phyloP scores from a whole-genome alignment of 2,888 invertebrate species.

The Eupithecia inturbata region DNA sequence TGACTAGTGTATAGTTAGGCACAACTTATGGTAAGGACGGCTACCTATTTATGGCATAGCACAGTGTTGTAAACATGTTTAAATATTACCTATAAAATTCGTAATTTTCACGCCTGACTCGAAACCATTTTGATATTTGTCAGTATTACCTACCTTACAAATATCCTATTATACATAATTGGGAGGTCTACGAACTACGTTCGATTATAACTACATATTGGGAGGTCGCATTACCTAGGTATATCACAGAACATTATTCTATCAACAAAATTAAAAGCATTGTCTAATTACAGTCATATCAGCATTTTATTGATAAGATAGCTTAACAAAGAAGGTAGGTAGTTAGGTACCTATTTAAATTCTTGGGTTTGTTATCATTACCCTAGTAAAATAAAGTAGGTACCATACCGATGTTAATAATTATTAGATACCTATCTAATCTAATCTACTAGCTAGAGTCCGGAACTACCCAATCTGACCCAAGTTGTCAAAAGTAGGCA shows the following conservation, averaged over 20 bases:
- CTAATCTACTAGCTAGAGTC: background rate
- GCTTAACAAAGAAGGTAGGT: conserved; percentile 6
- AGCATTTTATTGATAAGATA: conserved; percentile 13
- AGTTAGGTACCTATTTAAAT: no score
- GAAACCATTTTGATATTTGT: background rate
- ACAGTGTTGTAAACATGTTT: background rate
- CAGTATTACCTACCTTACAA: background rate
- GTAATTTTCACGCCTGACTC: background rate
- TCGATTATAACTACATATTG: no score
- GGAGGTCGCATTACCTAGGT: background rate
- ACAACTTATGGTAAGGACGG: background rate
- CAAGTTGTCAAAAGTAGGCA: background rate
- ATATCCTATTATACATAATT: no score
- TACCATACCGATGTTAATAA: background rate
- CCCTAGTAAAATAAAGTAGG: background rate
- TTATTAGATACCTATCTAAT: background rate
- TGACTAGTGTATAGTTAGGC: no score
- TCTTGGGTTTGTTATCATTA: conserved; percentile 3
- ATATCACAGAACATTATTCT: background rate
- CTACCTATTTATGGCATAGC: background rate
- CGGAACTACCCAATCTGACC: background rate
- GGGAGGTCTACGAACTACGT: no score
- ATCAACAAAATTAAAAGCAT: conserved; percentile 11
- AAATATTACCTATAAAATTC: background rate
- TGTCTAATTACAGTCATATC: conserved; percentile 9